phyloP scores from a whole-genome alignment of 2,888 invertebrate genomes.

The Cinara cedri region DNA sequence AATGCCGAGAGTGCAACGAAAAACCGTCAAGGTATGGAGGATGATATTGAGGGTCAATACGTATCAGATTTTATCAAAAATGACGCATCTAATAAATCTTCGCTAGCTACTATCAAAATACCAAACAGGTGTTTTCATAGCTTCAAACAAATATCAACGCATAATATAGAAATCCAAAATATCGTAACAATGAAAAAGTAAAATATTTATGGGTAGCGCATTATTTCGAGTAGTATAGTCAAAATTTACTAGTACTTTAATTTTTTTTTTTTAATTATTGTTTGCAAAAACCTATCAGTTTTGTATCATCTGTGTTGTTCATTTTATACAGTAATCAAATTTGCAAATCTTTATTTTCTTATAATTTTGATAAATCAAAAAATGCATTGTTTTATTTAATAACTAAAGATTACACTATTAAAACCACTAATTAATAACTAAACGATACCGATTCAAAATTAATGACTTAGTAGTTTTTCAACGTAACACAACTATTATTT shows the following conservation, averaged over 20 bases:
- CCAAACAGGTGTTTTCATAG: not conserved
- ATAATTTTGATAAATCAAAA: not conserved
- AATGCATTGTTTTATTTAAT: not conserved
- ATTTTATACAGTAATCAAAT: not conserved
- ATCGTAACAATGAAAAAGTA: not conserved
- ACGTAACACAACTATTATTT: not conserved
- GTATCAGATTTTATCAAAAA: conserved; percentile 46
- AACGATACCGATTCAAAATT: no score
- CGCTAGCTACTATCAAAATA: conserved; percentile 30
- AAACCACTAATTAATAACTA: no score
- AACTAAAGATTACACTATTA: no score
- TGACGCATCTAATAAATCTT: conserved; percentile 33
- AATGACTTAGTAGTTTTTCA: not conserved
- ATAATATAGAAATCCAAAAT: not conserved
- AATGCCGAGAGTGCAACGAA: conserved; percentile 59
- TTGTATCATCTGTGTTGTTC: not conserved
- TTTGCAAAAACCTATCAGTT: not conserved
- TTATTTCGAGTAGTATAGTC: not conserved
- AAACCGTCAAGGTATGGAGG: conserved; percentile 60
- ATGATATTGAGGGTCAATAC: conserved; percentile 38
- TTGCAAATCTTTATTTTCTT: not conserved
- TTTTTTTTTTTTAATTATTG: not conserved
- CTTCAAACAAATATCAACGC: conserved; percentile 1
- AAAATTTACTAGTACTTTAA: not conserved
- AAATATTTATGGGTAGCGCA: not conserved